A percentile compares a stretch with the other conserved stretches of the same genome.
These are phyloP conservation scores for Apoderus coryli DNA, from an alignment of 2,888 invertebrate species.

Conservation along the genomic window DNA sequence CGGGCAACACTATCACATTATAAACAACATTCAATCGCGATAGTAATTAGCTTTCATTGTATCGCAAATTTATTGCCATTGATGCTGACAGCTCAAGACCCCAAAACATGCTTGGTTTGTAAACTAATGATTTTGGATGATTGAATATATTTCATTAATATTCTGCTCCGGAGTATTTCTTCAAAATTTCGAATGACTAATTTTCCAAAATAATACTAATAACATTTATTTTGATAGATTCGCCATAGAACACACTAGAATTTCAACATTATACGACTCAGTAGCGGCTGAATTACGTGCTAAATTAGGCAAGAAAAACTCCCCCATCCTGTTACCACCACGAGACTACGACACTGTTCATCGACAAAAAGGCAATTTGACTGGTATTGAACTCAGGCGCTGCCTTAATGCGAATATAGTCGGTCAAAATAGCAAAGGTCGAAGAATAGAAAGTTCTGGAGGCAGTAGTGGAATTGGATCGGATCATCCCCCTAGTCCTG, in stretches of 20 bases:
- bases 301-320: constrained; percentile 42
- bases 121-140: too few relatives aligned
- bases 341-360: constrained; percentile 90
- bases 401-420: constrained; percentile 59
- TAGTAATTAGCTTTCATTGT: too few relatives aligned
- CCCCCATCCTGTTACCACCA: constrained; percentile 77
- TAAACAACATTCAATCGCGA: too few relatives aligned
- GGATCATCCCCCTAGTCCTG: constrained; percentile 75
- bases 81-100: too few relatives aligned
- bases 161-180: too few relatives aligned
- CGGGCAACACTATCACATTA: too few relatives aligned
- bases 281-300: constrained; percentile 81
- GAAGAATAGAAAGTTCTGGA: constrained; percentile 36
- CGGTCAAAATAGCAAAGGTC: constrained; percentile 33
- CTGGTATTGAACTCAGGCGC: constrained; percentile 54
- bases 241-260: constrained; percentile 32
- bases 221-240: constrained; percentile 21
- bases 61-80: too few relatives aligned
- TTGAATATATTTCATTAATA: too few relatives aligned
- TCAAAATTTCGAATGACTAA: too few relatives aligned
- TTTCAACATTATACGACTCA: constrained; percentile 76
- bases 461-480: constrained; percentile 83
- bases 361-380: constrained; percentile 57
- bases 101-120: too few relatives aligned
- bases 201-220: too few relatives aligned